Conservation (phyloP, 1,140 invertebrate species). For the Eupeodes corollae region DNA sequence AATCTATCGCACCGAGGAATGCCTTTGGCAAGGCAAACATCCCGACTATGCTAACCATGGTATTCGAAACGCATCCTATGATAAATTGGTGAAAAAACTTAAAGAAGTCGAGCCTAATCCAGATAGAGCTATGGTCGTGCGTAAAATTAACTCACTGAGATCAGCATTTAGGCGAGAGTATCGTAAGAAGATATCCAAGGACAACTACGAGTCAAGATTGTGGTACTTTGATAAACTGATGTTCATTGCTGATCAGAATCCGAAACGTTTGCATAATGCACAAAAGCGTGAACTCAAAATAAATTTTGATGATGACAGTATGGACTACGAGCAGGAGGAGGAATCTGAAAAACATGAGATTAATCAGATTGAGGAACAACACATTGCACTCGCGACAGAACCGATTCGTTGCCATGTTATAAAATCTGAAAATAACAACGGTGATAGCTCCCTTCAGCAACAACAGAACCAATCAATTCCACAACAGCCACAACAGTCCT, state of each 20-base stretch:
- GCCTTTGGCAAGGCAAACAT: constrained; percentile 9
- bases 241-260: background rate
- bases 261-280: background rate
- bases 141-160: background rate
- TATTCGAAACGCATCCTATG: background rate
- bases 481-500: constrained; percentile 3
- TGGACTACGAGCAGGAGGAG: constrained; percentile 28
- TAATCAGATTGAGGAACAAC: too few species aligned
- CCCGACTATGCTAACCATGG: constrained; percentile 8
- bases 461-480: constrained; percentile 3
- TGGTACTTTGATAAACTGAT: background rate
- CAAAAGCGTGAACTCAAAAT: constrained; percentile 23
- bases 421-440: too few species aligned
- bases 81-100: background rate
- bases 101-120: background rate
- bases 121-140: background rate
- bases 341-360: too few species aligned
- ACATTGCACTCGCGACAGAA: too few species aligned
- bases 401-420: too few species aligned
- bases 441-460: background rate
- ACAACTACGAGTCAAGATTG: background rate
- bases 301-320: constrained; percentile 27
- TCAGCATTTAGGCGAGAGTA: background rate
- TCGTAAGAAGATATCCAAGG: background rate
- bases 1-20: constrained; percentile 9